A percentile compares a stretch with the other conserved stretches of the same genome.
These are phyloP conservation scores for Sus cebifrons DNA, from an alignment of 2,797 vertebrate genomes.

Conservation along the genomic window DNA sequence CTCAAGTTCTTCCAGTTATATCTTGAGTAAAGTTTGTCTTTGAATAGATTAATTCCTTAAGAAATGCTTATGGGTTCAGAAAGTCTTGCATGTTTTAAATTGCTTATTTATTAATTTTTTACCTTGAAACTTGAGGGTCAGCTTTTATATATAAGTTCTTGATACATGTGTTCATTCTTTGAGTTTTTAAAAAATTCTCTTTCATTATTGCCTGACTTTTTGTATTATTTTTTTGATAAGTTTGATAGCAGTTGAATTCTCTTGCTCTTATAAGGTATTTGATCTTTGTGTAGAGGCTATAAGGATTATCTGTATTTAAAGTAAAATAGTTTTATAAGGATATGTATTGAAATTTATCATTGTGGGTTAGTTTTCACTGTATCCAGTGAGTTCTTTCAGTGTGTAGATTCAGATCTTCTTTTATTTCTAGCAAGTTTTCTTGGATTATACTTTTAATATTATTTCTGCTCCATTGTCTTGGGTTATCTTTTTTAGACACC, in stretches of 20 bases:
- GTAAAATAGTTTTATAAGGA: background rate
- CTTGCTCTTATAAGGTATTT: background rate
- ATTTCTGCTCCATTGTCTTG: background rate
- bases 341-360: background rate
- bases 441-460: conserved; percentile 22
- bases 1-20: background rate
- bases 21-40: conserved; percentile 16
- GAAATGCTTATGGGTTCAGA: background rate
- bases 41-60: conserved; percentile 36
- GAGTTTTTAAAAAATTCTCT: background rate
- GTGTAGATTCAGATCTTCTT: background rate
- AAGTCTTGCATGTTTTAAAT: background rate
- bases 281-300: background rate
- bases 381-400: background rate
- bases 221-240: background rate
- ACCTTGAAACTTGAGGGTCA: background rate
- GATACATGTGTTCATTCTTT: conserved; percentile 41
- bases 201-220: background rate
- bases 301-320: conserved; percentile 21
- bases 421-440: background rate
- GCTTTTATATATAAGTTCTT: background rate
- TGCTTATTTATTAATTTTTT: conserved; percentile 2
- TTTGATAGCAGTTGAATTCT: background rate
- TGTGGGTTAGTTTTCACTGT: conserved; percentile 22
- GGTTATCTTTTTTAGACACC: background rate